Evolutionary conservation across 2,888 invertebrate genomes (phyloP).

Genomic region (Acleris emargana): DNA sequence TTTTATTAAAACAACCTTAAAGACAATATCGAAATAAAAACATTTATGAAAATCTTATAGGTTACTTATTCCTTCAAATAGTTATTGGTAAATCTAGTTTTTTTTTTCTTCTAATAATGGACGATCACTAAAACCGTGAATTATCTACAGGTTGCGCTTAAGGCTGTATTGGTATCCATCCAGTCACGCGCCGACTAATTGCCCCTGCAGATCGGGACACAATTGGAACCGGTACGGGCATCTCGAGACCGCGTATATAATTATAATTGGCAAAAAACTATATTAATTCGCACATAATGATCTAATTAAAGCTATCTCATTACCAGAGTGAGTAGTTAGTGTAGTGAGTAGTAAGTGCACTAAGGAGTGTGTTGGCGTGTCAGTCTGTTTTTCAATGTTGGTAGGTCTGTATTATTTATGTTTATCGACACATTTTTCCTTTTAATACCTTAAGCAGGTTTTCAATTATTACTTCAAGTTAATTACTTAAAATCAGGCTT

Average conservation of each 20-base stretch:
- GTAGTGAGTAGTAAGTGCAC: not conserved
- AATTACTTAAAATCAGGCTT: too few species aligned
- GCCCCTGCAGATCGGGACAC: conserved; percentile 4
- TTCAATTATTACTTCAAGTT: too few species aligned
- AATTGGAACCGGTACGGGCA: conserved; percentile 16
- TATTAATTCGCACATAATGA: conserved; percentile 14
- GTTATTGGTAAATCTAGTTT: too few species aligned
- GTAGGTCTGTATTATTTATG: too few species aligned
- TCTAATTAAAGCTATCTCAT: conserved; percentile 26
- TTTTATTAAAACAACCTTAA: too few species aligned
- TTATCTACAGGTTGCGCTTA: not conserved
- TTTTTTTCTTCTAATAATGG: too few species aligned
- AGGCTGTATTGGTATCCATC: conserved; percentile 1
- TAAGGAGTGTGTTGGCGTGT: not conserved
- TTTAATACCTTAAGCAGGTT: too few species aligned
- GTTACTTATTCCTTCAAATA: too few species aligned
- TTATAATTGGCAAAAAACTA: conserved; percentile 9
- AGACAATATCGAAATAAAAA: too few species aligned
- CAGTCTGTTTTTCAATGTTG: not conserved
- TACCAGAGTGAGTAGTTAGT: not conserved
- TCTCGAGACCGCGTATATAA: not conserved
- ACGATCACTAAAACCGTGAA: not conserved
- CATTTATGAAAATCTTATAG: too few species aligned
- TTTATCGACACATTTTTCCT: too few species aligned
- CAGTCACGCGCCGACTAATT: conserved; percentile 16